Conservation (phyloP, 64 coral and sea anemone species). For the Actinia tenebrosa region DNA sequence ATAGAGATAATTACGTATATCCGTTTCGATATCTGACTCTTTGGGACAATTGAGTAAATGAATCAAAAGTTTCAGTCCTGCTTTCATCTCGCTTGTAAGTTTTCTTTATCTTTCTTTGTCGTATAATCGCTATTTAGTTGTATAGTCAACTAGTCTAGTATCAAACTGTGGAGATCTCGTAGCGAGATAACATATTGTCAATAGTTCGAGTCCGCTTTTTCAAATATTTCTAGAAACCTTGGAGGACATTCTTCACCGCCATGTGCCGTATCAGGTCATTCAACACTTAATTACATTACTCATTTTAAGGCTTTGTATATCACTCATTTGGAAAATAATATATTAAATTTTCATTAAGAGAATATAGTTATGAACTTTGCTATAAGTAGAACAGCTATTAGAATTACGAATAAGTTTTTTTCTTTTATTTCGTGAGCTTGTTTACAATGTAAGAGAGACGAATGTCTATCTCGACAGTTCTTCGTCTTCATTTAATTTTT, state of each 20-base stretch:
- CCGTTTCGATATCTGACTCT: background rate
- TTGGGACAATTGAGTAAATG: background rate
- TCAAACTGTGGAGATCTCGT: background rate
- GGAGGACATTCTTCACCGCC: background rate
- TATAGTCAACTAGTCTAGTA: slow-evolving; percentile 1
- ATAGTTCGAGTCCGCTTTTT: background rate
- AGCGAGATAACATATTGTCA: background rate
- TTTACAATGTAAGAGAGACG: background rate
- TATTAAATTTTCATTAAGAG: background rate
- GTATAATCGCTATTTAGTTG: background rate
- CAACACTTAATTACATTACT: background rate
- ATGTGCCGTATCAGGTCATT: background rate
- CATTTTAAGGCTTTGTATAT: background rate
- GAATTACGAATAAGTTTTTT: background rate
- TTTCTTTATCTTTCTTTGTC: background rate
- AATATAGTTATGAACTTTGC: background rate
- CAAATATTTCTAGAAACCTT: background rate
- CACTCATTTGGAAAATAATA: background rate
- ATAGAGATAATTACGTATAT: background rate
- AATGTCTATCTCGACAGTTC: background rate
- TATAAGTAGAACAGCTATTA: background rate
- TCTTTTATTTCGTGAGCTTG: background rate
- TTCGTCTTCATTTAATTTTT: background rate
- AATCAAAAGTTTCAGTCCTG: background rate
- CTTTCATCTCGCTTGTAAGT: background rate